A percentile compares a stretch with the other conserved stretches of the same genome.
Evolutionary conservation across 2,888 invertebrate species (phyloP).

Genomic region (Panzeria rudis): DNA sequence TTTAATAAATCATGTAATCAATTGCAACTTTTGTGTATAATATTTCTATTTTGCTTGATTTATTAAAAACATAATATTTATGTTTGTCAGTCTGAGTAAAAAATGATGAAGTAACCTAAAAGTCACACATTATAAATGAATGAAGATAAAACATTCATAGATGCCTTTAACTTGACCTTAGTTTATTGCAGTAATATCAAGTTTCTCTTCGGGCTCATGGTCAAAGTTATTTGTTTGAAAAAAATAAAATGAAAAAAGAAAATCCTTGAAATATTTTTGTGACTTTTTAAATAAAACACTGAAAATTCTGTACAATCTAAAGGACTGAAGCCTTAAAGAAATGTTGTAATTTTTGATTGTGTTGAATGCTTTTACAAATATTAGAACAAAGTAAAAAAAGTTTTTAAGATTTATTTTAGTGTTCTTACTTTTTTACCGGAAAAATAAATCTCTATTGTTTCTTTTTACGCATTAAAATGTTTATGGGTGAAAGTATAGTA

Average conservation of each 20-base stretch:
- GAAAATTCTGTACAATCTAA: slow-evolving; percentile 1
- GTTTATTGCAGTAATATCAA: not conserved
- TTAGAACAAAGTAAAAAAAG: slow-evolving; percentile 1
- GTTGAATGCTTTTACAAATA: not conserved
- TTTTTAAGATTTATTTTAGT: not conserved
- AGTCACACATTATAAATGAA: not conserved
- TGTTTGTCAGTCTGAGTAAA: not conserved
- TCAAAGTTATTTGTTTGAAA: slow-evolving; percentile 17
- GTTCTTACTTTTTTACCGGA: not conserved
- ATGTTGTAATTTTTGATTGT: not conserved
- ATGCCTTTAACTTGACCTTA: slow-evolving; percentile 32
- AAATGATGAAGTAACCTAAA: not conserved
- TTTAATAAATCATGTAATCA: slow-evolving; percentile 39
- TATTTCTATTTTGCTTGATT: slow-evolving; percentile 3
- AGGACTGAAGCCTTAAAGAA: slow-evolving; percentile 16
- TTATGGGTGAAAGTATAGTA: too few species aligned
- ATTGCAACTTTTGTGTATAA: not conserved
- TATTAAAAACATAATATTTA: slow-evolving; percentile 9
- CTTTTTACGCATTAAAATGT: not conserved
- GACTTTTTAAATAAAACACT: not conserved
- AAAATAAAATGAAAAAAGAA: not conserved
- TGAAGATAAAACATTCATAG: not conserved
- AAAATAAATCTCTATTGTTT: slow-evolving; percentile 9
- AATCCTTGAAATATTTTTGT: slow-evolving; percentile 24
- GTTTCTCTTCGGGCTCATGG: slow-evolving; percentile 25